Evolutionary conservation across 1,140 invertebrate species (phyloP).

Genomic region (Eriocheir sinensis): DNA sequence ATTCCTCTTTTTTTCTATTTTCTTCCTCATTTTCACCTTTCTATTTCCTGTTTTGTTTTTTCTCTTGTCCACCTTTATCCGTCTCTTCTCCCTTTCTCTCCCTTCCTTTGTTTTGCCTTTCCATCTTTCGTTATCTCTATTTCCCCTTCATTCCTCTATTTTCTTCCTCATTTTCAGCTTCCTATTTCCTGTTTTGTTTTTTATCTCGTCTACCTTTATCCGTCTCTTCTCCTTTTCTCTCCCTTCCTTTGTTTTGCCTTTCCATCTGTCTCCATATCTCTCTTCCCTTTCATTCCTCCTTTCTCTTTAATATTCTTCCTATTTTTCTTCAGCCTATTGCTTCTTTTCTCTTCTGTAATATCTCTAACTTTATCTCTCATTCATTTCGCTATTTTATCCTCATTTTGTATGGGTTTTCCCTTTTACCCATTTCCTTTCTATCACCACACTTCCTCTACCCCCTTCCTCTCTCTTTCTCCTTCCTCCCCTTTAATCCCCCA

Average conservation of each 20-base stretch:
- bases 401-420: neutral
- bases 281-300: neutral
- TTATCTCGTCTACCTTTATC: too few relatives aligned
- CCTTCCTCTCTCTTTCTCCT: too few relatives aligned
- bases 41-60: neutral
- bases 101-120: neutral
- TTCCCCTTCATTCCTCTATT: neutral
- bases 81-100: neutral
- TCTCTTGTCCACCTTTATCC: neutral
- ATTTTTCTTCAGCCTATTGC: neutral
- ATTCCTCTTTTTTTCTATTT: neutral
- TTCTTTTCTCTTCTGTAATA: neutral
- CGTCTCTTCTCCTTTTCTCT: slow-evolving; percentile 7
- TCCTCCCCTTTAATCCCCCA: neutral
- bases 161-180: too few relatives aligned
- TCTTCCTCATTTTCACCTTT: neutral
- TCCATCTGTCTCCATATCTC: slow-evolving; percentile 32
- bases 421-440: neutral
- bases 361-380: neutral
- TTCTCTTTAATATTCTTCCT: neutral
- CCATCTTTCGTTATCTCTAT: neutral
- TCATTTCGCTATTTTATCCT: neutral
- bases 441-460: neutral
- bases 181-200: too few relatives aligned
- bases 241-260: slow-evolving; percentile 12